These are phyloP conservation scores for Erebia palarica DNA, from an alignment of 2,888 invertebrate genomes.

Conservation along the genomic window DNA sequence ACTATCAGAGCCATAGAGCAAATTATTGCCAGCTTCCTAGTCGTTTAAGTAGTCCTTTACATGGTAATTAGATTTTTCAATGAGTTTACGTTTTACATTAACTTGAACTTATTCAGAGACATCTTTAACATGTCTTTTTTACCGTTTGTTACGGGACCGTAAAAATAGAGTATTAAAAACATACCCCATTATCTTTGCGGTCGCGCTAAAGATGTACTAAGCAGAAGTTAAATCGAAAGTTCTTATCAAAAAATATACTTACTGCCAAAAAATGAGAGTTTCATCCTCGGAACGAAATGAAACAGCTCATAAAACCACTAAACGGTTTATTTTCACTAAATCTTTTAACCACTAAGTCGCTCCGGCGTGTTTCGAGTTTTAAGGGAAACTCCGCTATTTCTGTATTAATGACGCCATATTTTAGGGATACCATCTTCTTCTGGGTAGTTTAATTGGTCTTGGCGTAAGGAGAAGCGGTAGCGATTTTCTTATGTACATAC, in stretches of 20 bases:
- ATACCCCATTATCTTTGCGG: too few species aligned
- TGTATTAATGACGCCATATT: conserved; percentile 67
- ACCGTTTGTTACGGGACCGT: too few species aligned
- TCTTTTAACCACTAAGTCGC: conserved; percentile 25
- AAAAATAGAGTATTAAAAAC: too few species aligned
- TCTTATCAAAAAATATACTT: neutral
- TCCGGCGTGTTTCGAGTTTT: conserved; percentile 24
- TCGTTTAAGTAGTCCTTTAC: too few species aligned
- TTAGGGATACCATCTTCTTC: conserved; percentile 60
- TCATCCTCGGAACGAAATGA: neutral
- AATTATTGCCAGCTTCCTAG: too few species aligned
- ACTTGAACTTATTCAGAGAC: too few species aligned
- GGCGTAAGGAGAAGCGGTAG: conserved; percentile 38
- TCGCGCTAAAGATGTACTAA: neutral
- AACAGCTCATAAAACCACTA: conserved; percentile 21
- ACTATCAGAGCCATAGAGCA: too few species aligned
- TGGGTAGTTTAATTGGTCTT: conserved; percentile 43
- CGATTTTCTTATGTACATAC: conserved; percentile 6
- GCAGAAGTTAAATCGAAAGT: neutral
- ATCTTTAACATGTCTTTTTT: too few species aligned
- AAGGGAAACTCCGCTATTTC: conserved; percentile 53
- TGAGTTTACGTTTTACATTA: too few species aligned
- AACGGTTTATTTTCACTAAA: conserved; percentile 31
- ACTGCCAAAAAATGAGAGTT: neutral
- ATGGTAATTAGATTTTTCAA: too few species aligned